phyloP scores from a whole-genome alignment of 2,888 invertebrate species.

The Encarsia formosa region DNA sequence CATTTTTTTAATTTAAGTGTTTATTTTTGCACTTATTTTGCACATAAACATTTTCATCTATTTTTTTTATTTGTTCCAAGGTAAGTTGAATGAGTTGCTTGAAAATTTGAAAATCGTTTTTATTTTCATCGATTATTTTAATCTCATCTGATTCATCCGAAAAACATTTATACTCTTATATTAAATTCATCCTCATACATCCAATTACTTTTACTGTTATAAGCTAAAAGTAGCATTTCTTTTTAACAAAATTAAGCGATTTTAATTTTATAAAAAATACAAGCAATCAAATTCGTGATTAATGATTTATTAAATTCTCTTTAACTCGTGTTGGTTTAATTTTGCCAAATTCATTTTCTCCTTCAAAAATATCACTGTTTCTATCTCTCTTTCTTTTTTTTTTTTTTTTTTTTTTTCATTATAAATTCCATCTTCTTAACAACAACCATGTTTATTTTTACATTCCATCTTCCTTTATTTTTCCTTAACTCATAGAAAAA shows the following conservation, averaged over 20 bases:
- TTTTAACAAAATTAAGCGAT: no score
- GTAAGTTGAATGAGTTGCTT: slow-evolving; percentile 12
- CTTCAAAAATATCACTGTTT: background rate
- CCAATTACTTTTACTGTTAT: background rate
- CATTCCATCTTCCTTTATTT: no score
- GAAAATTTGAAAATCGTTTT: background rate
- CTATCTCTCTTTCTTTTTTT: background rate
- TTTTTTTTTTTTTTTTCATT: slow-evolving; percentile 9
- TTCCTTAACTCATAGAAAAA: no score
- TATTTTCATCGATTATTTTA: background rate
- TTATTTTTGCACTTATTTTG: slow-evolving; percentile 10
- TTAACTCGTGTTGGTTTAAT: no score
- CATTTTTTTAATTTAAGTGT: slow-evolving; percentile 7
- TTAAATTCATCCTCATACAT: background rate
- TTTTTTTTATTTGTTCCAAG: background rate
- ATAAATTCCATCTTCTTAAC: background rate
- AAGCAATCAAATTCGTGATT: slow-evolving; percentile 10
- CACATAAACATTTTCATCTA: slow-evolving; percentile 17
- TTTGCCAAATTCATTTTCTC: no score
- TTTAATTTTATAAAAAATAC: no score
- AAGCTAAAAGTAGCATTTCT: no score
- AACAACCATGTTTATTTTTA: slow-evolving; percentile 15
- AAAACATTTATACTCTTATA: background rate
- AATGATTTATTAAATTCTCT: no score
- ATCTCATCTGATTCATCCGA: background rate